These are phyloP conservation scores for Anoplius nigerrimus DNA, from an alignment of 2,888 invertebrate genomes.

Conservation along the genomic window DNA sequence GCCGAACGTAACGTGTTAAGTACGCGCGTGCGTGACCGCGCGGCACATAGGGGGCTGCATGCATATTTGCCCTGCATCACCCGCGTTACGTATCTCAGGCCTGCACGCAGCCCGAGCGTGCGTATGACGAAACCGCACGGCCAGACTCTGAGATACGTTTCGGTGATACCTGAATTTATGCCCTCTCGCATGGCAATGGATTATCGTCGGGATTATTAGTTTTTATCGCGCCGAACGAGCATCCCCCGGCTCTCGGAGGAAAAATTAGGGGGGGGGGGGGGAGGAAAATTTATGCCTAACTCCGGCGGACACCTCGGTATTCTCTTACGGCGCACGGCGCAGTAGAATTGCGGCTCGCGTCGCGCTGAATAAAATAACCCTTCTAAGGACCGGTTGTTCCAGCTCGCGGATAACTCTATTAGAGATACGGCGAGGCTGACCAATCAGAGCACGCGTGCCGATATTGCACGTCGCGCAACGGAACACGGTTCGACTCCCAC, in stretches of 20 bases:
- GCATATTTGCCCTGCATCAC: too few species aligned
- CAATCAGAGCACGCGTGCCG: conserved; percentile 14
- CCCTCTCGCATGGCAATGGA: not conserved
- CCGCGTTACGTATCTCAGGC: too few species aligned
- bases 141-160: not conserved
- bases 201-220: not conserved
- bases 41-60: too few species aligned
- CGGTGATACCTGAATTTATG: not conserved
- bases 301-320: conserved; percentile 10
- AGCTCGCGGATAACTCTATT: conserved; percentile 39
- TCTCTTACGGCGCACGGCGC: conserved; percentile 9
- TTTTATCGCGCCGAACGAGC: not conserved
- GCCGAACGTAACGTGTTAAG: not conserved
- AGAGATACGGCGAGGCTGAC: conserved; percentile 19
- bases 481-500: not conserved
- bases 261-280: too few species aligned
- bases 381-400: conserved; percentile 36
- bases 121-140: not conserved
- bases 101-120: not conserved
- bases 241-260: not conserved
- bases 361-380: conserved; percentile 16
- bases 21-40: too few species aligned
- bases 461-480: conserved; percentile 3
- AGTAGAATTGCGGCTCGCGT: not conserved
- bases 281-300: conserved; percentile 15